phyloP scores from a whole-genome alignment of 2,797 vertebrate genomes.

The Dryobates pubescens region DNA sequence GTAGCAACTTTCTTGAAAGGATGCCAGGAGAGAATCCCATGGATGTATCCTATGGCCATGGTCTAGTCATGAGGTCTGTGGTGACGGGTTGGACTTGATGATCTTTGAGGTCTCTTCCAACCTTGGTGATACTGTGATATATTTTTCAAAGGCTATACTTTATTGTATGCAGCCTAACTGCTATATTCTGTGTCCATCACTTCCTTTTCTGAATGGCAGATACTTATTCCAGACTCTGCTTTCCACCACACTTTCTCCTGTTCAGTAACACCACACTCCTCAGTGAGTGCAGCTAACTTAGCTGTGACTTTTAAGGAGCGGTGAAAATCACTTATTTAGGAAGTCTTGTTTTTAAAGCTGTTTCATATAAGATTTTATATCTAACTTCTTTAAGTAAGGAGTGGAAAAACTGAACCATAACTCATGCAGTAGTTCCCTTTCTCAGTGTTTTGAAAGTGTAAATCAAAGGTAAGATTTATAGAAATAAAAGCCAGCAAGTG shows the following conservation, averaged over 20 bases:
- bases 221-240: not conserved
- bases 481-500: conserved; percentile 44
- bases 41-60: not conserved
- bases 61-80: too few relatives aligned
- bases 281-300: not conserved
- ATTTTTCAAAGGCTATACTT: not conserved
- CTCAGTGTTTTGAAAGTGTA: conserved; percentile 54
- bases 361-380: conserved; percentile 47
- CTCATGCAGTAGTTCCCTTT: conserved; percentile 18
- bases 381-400: not conserved
- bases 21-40: not conserved
- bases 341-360: conserved; percentile 56
- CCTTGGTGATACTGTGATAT: too few relatives aligned
- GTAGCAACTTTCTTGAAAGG: not conserved
- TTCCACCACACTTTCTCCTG: not conserved
- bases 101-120: too few relatives aligned
- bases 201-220: not conserved
- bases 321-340: not conserved
- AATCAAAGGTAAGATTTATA: conserved; percentile 48
- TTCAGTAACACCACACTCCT: not conserved
- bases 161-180: not conserved
- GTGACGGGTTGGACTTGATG: too few relatives aligned
- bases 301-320: not conserved
- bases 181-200: not conserved
- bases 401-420: conserved; percentile 48